A percentile compares a stretch with the other conserved stretches of the same genome.
Conservation (phyloP, 2,888 invertebrate species). For the Ennomos quercinarius region DNA sequence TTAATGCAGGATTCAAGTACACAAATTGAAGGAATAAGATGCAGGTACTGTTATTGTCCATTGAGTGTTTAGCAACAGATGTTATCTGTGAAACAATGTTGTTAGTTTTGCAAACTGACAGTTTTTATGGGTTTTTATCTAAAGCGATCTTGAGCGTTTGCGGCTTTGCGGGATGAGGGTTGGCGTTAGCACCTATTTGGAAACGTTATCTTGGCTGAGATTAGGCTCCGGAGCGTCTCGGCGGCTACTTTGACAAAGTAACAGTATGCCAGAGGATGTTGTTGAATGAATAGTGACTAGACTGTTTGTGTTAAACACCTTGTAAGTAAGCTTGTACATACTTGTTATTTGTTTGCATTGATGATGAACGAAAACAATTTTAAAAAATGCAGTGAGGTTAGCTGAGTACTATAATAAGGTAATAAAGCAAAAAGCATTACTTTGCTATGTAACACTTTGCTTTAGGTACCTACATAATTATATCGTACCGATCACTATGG, state of each 20-base stretch:
- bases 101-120: conserved; percentile 70
- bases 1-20: conserved; percentile 36
- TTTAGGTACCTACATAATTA: too few relatives aligned
- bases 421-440: too few relatives aligned
- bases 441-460: too few relatives aligned
- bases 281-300: conserved; percentile 19
- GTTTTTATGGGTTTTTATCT: conserved; percentile 47
- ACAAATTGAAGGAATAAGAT: conserved; percentile 61
- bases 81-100: conserved; percentile 80
- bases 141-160: conserved; percentile 34
- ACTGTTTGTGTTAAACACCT: background rate
- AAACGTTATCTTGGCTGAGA: conserved; percentile 32
- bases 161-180: conserved; percentile 28
- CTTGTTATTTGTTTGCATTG: too few relatives aligned
- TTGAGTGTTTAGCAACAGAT: conserved; percentile 73
- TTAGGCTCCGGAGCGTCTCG: conserved; percentile 29
- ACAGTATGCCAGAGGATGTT: conserved; percentile 22
- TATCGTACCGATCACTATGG: too few relatives aligned
- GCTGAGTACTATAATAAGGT: too few relatives aligned
- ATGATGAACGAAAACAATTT: too few relatives aligned
- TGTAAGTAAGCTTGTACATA: background rate
- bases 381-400: too few relatives aligned
- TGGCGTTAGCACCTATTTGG: conserved; percentile 54
- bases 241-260: conserved; percentile 35
- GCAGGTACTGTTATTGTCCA: conserved; percentile 79